These are phyloP conservation scores for Gnathonemus echidnorhynchus DNA, from an alignment of 2,113 vertebrate species.

Conservation along the genomic window DNA sequence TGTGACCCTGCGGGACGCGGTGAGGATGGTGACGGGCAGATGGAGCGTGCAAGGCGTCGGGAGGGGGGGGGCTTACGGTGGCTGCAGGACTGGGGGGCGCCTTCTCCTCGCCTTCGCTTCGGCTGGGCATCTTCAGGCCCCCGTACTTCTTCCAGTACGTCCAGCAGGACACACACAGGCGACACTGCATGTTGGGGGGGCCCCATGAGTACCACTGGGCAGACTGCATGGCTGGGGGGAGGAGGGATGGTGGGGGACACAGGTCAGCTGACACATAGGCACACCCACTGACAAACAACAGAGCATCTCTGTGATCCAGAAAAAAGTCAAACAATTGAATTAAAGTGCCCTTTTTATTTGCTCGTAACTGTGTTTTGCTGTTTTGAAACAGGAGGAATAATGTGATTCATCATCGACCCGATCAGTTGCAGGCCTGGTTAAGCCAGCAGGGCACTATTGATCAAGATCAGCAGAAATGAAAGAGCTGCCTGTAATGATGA, in stretches of 20 bases:
- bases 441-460: background rate
- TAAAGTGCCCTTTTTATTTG: background rate
- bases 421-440: background rate
- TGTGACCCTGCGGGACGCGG: background rate
- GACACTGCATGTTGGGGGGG: slow-evolving; percentile 94
- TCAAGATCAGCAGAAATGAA: background rate
- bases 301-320: background rate
- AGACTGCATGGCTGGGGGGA: slow-evolving; percentile 76
- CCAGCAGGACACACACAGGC: slow-evolving; percentile 91
- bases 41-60: background rate
- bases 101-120: slow-evolving; percentile 81
- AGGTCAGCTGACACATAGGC: background rate
- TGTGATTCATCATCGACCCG: background rate
- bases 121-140: slow-evolving; percentile 93
- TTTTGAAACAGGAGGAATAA: background rate
- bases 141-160: slow-evolving; percentile 98
- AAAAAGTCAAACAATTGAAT: background rate
- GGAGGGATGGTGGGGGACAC: background rate
- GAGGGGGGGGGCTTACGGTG: slow-evolving; percentile 59
- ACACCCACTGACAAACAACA: background rate
- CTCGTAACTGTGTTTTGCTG: background rate
- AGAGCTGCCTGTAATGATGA: background rate
- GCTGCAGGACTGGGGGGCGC: slow-evolving; percentile 73
- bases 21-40: background rate
- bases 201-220: slow-evolving; percentile 98